These are phyloP conservation scores for Heliangelus exortis DNA, from an alignment of 2,797 vertebrate species.

Conservation along the genomic window DNA sequence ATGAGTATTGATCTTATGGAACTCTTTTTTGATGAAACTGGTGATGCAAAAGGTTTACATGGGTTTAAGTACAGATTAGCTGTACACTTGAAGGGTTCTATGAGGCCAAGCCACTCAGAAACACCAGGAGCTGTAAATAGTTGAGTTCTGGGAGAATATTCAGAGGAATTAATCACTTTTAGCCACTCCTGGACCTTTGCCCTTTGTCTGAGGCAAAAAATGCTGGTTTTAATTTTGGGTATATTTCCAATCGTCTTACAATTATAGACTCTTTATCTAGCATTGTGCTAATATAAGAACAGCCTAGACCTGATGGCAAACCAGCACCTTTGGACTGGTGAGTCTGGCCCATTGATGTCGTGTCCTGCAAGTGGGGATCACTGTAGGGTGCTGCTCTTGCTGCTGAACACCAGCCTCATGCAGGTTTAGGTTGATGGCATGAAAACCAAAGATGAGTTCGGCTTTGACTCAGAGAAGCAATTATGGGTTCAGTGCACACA, in stretches of 20 bases:
- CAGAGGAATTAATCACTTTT: background rate
- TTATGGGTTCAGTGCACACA: background rate
- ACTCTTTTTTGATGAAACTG: background rate
- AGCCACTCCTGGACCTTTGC: background rate
- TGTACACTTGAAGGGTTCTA: background rate
- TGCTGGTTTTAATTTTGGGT: background rate
- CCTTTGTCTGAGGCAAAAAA: background rate
- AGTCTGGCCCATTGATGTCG: background rate
- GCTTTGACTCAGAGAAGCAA: background rate
- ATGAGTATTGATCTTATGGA: background rate
- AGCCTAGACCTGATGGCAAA: background rate
- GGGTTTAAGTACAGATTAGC: background rate
- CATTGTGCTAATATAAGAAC: background rate
- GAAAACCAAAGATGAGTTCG: background rate
- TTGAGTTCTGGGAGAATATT: background rate
- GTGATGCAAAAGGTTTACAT: background rate
- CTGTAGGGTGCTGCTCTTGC: fast-evolving
- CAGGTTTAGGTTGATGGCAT: background rate
- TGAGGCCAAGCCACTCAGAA: background rate
- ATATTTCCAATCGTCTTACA: fast-evolving
- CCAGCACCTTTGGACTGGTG: background rate
- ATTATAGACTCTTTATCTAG: background rate
- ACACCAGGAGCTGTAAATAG: background rate
- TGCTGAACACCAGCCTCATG: background rate
- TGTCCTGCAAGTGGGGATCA: background rate